Conservation (phyloP, 2,113 vertebrate species). For the Albula glossodonta region DNA sequence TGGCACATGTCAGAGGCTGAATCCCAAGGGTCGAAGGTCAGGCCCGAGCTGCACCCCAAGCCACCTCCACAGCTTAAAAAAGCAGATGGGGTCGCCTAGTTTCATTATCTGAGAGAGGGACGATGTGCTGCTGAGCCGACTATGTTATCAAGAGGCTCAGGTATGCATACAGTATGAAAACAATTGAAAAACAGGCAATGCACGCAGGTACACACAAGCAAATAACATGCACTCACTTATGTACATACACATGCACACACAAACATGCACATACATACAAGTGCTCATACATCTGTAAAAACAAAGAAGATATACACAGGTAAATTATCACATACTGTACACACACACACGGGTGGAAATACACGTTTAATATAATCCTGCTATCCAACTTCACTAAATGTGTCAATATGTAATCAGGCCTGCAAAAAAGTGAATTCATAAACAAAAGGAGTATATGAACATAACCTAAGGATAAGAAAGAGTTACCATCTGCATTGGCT, state of each 20-base stretch:
- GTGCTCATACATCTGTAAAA: not conserved
- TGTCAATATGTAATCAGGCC: not conserved
- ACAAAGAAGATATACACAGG: too few relatives aligned
- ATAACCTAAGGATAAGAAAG: not conserved
- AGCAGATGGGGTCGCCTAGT: conserved; percentile 60
- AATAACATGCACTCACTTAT: not conserved
- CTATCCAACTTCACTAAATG: not conserved
- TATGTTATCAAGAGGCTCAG: conserved; percentile 2
- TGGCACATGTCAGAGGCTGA: conserved; percentile 64
- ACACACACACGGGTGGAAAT: not conserved
- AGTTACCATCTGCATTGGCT: not conserved
- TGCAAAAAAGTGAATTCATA: not conserved
- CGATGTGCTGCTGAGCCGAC: not conserved
- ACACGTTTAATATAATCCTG: not conserved
- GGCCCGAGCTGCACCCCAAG: conserved; percentile 44
- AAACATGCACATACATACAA: not conserved
- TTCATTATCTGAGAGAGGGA: conserved; percentile 17
- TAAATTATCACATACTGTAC: not conserved
- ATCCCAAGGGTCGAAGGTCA: conserved; percentile 70
- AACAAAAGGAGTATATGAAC: not conserved
- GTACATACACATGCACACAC: not conserved
- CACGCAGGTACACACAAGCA: not conserved
- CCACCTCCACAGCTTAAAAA: conserved; percentile 56
- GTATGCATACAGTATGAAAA: conserved; percentile 18
- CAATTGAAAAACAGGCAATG: not conserved